Percentiles rank a stretch among this genome's conserved stretches.
These are phyloP conservation scores for Ctenicera cuprea DNA, from an alignment of 2,888 invertebrate genomes.

Conservation along the genomic window DNA sequence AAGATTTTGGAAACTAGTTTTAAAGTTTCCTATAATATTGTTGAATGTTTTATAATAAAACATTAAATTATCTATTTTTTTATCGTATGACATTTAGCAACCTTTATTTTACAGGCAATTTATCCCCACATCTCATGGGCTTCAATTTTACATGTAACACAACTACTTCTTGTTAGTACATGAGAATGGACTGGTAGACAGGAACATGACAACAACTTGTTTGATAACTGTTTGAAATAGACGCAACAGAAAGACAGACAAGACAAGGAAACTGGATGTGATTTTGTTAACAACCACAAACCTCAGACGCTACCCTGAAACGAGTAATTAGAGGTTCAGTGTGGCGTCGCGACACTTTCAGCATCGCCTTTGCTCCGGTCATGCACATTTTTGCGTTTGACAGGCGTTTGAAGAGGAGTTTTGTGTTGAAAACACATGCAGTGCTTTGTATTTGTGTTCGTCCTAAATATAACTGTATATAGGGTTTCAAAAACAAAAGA, in stretches of 20 bases:
- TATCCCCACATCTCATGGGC: no score
- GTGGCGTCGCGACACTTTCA: constrained; percentile 16
- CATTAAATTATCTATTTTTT: no score
- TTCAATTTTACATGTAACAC: no score
- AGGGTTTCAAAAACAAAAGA: no score
- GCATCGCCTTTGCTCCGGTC: background rate
- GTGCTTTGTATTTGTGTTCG: no score
- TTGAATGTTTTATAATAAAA: no score
- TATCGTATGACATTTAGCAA: no score
- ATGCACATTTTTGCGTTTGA: constrained; percentile 1
- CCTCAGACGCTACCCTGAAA: constrained; percentile 18
- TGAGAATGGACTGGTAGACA: background rate
- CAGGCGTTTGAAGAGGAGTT: background rate
- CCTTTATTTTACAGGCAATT: no score
- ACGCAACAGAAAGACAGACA: background rate
- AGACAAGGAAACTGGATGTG: constrained; percentile 16
- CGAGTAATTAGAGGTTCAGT: constrained; percentile 30
- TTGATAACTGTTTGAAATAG: background rate
- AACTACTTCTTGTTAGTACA: background rate
- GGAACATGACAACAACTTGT: no score
- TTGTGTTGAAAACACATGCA: background rate
- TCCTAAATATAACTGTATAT: no score
- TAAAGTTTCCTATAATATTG: no score
- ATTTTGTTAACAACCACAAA: constrained; percentile 24
- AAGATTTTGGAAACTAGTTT: no score